phyloP scores from a whole-genome alignment of 1,140 invertebrate genomes.

The Nilaparvata lugens region DNA sequence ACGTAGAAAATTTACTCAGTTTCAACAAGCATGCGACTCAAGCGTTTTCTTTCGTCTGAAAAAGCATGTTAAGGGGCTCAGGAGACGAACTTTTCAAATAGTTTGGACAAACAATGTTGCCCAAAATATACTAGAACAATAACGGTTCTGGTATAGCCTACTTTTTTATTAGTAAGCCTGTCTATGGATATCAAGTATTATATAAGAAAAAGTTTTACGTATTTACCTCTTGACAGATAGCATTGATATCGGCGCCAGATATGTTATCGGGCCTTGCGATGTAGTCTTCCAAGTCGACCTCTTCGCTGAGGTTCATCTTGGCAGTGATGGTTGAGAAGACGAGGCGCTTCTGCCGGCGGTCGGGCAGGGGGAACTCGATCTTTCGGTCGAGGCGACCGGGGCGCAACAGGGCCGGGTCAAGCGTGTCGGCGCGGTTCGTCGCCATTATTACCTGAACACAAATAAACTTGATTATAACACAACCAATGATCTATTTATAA shows the following conservation, averaged over 20 bases:
- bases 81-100: too few relatives aligned
- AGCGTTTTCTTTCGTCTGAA: too few relatives aligned
- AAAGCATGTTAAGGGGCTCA: too few relatives aligned
- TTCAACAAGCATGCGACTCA: too few relatives aligned
- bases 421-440: constrained; percentile 95
- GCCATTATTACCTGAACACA: constrained; percentile 92
- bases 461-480: neutral
- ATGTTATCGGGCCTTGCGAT: constrained; percentile 97
- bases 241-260: constrained; percentile 98
- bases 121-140: too few relatives aligned
- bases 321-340: constrained; percentile 97
- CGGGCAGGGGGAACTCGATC: constrained; percentile 97
- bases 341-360: constrained; percentile 93
- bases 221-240: constrained; percentile 96
- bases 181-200: too few relatives aligned
- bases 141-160: too few relatives aligned
- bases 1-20: too few relatives aligned
- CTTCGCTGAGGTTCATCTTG: constrained; percentile 99
- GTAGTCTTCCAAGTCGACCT: constrained; percentile 98
- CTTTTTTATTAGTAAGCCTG: too few relatives aligned
- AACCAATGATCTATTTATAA: too few relatives aligned
- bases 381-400: constrained; percentile 97
- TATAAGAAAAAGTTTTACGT: too few relatives aligned
- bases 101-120: too few relatives aligned
- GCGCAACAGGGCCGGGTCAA: constrained; percentile 94